Percentiles rank a stretch among this genome's conserved stretches.
Conservation (phyloP, 2,888 invertebrate genomes). For the Phengaris arion region DNA sequence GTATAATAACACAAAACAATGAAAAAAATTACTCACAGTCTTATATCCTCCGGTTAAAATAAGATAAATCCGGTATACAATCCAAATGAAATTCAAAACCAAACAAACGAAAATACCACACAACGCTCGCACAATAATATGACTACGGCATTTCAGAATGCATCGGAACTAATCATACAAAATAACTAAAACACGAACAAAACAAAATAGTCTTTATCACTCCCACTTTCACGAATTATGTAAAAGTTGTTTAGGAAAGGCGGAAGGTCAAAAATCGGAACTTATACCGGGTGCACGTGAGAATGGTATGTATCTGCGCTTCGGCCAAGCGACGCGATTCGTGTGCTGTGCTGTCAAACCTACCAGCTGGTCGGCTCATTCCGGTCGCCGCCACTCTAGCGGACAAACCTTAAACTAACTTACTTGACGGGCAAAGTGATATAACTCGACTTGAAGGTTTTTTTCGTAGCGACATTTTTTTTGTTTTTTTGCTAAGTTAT, state of each 20-base stretch:
- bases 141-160: conserved; percentile 61
- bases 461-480: neutral
- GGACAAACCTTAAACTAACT: conserved; percentile 67
- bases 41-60: conserved; percentile 35
- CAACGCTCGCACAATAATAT: conserved; percentile 60
- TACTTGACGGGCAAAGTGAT: conserved; percentile 44
- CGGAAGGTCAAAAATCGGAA: conserved; percentile 58
- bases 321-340: conserved; percentile 56
- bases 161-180: conserved; percentile 52
- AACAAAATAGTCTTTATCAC: conserved; percentile 40
- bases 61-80: conserved; percentile 40
- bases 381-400: conserved; percentile 65
- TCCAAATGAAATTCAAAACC: conserved; percentile 57
- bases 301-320: conserved; percentile 44
- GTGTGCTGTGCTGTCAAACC: conserved; percentile 64
- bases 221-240: conserved; percentile 53
- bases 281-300: conserved; percentile 62
- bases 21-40: conserved; percentile 37
- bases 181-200: conserved; percentile 48
- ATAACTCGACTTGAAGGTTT: conserved; percentile 41
- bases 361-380: conserved; percentile 60
- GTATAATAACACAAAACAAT: conserved; percentile 10
- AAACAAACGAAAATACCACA: conserved; percentile 67
- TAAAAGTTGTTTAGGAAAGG: conserved; percentile 54
- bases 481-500: neutral